phyloP scores from a whole-genome alignment of 2,888 invertebrate species.

The Orthosia gracilis region DNA sequence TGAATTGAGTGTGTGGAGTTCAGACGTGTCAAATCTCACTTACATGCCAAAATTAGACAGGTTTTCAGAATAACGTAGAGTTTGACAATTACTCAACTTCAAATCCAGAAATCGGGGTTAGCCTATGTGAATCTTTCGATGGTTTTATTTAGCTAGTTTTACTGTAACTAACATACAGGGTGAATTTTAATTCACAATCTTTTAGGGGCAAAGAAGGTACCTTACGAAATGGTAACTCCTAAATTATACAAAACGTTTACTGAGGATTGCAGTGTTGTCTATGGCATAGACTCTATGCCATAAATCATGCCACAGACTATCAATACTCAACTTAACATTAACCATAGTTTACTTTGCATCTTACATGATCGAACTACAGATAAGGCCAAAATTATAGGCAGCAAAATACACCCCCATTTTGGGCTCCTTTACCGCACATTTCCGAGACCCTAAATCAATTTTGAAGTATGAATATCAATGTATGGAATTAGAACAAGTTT shows the following conservation, averaged over 20 bases:
- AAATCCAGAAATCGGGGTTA: no score
- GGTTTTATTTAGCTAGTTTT: not conserved
- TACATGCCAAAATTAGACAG: no score
- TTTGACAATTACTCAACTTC: no score
- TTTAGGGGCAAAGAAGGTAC: not conserved
- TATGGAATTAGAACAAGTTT: constrained; percentile 55
- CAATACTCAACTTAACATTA: constrained; percentile 3
- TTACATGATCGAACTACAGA: constrained; percentile 21
- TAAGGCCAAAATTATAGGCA: constrained; percentile 27
- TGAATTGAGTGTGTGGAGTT: no score
- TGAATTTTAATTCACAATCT: not conserved
- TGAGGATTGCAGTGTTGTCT: not conserved
- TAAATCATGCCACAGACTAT: constrained; percentile 15
- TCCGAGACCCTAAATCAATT: constrained; percentile 46
- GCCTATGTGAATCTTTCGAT: not conserved
- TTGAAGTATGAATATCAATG: constrained; percentile 49
- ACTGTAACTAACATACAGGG: not conserved
- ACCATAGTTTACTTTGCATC: constrained; percentile 1
- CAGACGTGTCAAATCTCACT: no score
- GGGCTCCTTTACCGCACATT: not conserved
- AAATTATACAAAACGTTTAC: not conserved
- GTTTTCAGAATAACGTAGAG: no score
- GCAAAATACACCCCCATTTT: constrained; percentile 22
- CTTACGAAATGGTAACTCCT: not conserved
- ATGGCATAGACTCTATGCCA: constrained; percentile 6